Evolutionary conservation across 2,797 vertebrate species (phyloP).

Genomic region (Notoglanidium macrostoma): DNA sequence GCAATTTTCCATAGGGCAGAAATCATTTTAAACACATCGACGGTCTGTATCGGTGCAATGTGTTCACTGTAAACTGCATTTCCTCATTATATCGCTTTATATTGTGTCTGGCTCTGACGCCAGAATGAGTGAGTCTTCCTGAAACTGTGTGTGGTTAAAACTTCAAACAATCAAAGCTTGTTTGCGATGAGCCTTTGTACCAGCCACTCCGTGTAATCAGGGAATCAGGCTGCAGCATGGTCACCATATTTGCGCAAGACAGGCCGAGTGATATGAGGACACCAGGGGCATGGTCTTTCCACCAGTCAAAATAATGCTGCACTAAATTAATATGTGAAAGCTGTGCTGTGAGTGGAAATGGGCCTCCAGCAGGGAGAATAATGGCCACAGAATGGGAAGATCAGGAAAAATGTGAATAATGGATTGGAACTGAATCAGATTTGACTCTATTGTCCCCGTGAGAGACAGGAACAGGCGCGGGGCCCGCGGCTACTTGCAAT

Average conservation of each 20-base stretch:
- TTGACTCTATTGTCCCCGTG: slow-evolving; percentile 52
- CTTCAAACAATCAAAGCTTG: neutral
- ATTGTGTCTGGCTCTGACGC: neutral
- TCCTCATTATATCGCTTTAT: neutral
- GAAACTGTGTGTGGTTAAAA: neutral
- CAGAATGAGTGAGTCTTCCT: neutral
- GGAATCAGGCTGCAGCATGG: neutral
- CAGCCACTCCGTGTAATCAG: neutral
- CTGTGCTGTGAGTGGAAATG: slow-evolving; percentile 46
- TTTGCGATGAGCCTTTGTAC: neutral
- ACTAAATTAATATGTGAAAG: neutral
- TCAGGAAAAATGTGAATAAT: slow-evolving; percentile 51
- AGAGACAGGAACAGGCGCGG: slow-evolving; percentile 63
- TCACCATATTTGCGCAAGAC: neutral
- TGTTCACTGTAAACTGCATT: neutral
- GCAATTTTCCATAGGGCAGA: neutral
- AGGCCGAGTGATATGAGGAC: neutral
- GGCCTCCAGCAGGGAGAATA: slow-evolving; percentile 43
- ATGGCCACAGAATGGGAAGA: slow-evolving; percentile 42
- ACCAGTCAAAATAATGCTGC: slow-evolving; percentile 27
- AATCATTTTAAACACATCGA: neutral
- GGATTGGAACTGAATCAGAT: slow-evolving; percentile 48
- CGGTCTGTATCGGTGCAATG: neutral
- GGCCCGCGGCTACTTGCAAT: slow-evolving; percentile 71
- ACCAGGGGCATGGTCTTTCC: neutral